Conservation (phyloP, 2,797 vertebrate species). For the Sebastes oblongus region DNA sequence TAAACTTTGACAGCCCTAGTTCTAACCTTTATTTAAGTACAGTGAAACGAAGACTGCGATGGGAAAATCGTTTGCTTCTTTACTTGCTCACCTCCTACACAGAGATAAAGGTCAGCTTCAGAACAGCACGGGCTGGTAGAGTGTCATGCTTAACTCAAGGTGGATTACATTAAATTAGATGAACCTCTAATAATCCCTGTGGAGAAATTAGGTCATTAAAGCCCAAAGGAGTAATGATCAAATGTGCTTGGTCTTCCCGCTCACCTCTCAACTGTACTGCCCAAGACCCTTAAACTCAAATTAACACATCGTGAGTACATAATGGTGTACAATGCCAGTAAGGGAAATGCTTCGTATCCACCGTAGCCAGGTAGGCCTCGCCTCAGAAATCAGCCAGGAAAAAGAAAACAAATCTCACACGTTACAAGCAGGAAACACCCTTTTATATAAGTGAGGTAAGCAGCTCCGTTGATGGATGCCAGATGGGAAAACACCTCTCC, state of each 20-base stretch:
- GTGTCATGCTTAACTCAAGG: background rate
- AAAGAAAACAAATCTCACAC: slow-evolving; percentile 47
- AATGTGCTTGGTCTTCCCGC: background rate
- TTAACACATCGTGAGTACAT: background rate
- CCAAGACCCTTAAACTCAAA: background rate
- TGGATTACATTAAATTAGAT: background rate
- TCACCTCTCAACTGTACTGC: slow-evolving; percentile 3
- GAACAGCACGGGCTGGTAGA: background rate
- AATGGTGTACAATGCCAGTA: slow-evolving; percentile 2
- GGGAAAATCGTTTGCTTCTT: background rate
- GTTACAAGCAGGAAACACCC: slow-evolving; percentile 65
- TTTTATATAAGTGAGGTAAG: slow-evolving; percentile 52
- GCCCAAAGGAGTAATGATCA: background rate
- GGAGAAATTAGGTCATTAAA: background rate
- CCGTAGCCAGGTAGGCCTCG: background rate
- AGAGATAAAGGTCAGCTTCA: background rate
- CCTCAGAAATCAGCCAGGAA: slow-evolving; percentile 23
- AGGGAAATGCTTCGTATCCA: slow-evolving; percentile 27
- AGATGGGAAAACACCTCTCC: slow-evolving; percentile 72
- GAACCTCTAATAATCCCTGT: background rate
- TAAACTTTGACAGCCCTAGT: background rate
- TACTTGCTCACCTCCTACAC: background rate
- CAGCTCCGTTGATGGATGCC: slow-evolving; percentile 50
- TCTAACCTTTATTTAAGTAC: background rate
- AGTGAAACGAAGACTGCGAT: background rate